These are phyloP conservation scores for Acrocephalus kingi DNA, from an alignment of 2,113 vertebrate species.

Conservation along the genomic window DNA sequence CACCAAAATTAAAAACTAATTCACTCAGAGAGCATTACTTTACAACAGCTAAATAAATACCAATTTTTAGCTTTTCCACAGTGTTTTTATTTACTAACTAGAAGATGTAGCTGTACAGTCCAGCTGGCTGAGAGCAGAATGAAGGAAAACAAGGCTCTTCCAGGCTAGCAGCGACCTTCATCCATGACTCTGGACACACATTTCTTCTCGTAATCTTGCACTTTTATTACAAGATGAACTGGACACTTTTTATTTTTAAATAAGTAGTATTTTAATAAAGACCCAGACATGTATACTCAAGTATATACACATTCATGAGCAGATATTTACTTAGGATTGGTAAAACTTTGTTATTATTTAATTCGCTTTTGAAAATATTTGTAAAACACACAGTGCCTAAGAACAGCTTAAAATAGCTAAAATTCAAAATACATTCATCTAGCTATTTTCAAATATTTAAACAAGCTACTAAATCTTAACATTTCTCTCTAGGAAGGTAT, in stretches of 20 bases:
- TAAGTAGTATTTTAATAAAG: not conserved
- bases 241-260: not conserved
- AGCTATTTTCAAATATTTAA: not conserved
- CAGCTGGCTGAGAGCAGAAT: not conserved
- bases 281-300: not conserved
- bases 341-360: not conserved
- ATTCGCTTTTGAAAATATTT: not conserved
- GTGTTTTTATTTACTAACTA: not conserved
- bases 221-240: not conserved
- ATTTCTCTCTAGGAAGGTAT: not conserved
- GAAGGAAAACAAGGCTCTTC: not conserved
- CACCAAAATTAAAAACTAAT: constrained; percentile 23
- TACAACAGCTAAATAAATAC: not conserved
- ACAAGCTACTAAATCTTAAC: not conserved
- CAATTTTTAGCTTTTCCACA: not conserved
- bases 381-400: not conserved
- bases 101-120: not conserved
- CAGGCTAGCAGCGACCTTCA: not conserved
- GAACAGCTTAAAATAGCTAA: not conserved
- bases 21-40: not conserved
- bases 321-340: not conserved
- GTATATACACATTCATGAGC: not conserved
- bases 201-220: not conserved
- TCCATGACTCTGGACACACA: not conserved
- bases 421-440: not conserved